Evolutionary conservation across 2,888 invertebrate genomes (phyloP), one percentile per base, ranked within the genome.

Genomic region (Synanthedon myopaeformis): DNA sequence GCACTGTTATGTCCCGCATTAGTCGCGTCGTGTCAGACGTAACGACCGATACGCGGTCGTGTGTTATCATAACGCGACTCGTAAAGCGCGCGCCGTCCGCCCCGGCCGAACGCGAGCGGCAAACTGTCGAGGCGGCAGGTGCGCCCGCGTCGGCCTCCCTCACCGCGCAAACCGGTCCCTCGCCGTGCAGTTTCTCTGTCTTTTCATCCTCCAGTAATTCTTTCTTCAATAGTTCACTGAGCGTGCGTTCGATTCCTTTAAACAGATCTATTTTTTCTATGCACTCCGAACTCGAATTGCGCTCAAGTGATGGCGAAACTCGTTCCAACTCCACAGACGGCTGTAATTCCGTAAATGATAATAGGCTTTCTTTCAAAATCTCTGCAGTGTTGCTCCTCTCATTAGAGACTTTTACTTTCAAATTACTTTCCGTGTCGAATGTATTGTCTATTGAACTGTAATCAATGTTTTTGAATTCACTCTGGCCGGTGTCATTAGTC

Each of bases 61-160:
- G 94, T 72, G 94, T 95, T 87, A 95, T 95, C 94, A 95, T 94
- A 82, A 95, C 93, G 89, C 95, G 91, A 89, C 95, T 95, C 72
- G 93, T 94, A 80, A 94, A 95, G 77, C 93, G 93, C 82, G 92
- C 91, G 61, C 88, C 89, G 82, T 88, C 88, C 81, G 82, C 82
- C 70, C 84, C 79, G 71, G 82, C 82, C 85, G 86, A 77, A 79
- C 86, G 85, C 88, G 86, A 80, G 79, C 86, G 80, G 83, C 83
- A 79, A 78, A 86, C 85, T 71, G 79, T 71, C 64, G 74, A 58
- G 55, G 57, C 55, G 76, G 78, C 84, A 79, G 82, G 83, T 79
- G 88, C 82, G 77, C 80, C 72, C 70, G 82, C 84, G 82, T 81
- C 77, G 82, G 84, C 74, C 83, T 76, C 84, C 76, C 71, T 69